These are phyloP conservation scores for Brachypteracias leptosomus DNA, from an alignment of 2,113 vertebrate genomes.

Conservation along the genomic window DNA sequence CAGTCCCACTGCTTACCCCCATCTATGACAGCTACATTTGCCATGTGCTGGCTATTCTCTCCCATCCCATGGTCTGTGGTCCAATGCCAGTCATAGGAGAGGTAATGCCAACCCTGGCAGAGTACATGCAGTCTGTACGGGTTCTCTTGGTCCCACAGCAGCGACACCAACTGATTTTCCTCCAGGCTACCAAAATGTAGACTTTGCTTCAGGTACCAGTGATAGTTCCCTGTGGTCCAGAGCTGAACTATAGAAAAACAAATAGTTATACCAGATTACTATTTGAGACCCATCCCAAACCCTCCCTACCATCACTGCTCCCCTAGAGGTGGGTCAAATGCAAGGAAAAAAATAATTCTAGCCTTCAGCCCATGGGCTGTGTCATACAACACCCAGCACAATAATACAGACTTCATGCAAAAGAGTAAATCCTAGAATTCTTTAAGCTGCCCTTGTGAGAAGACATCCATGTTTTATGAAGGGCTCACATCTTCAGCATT, in stretches of 20 bases:
- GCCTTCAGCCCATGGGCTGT: not conserved
- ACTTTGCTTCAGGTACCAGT: conserved; percentile 98
- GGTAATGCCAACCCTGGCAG: conserved; percentile 79
- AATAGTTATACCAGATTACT: not conserved
- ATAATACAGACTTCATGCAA: not conserved
- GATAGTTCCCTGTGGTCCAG: conserved; percentile 92
- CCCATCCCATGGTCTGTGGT: conserved; percentile 80
- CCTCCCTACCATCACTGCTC: not conserved
- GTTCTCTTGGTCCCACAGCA: conserved; percentile 86
- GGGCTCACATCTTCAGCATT: not conserved
- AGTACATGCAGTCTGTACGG: conserved; percentile 82
- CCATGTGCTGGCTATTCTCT: conserved; percentile 67
- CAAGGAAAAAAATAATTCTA: not conserved
- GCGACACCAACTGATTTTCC: conserved; percentile 74
- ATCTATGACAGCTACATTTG: conserved; percentile 92
- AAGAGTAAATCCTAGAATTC: not conserved
- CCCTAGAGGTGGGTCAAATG: not conserved
- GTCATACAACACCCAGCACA: not conserved
- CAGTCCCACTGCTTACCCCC: conserved; percentile 78
- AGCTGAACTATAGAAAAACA: conserved; percentile 84
- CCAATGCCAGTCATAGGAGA: conserved; percentile 92
- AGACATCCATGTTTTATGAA: not conserved
- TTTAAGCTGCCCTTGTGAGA: not conserved
- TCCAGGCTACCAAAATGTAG: conserved; percentile 80
- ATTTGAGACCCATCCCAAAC: not conserved